Evolutionary conservation across 2,797 vertebrate species (phyloP).

Genomic region (Alectoris magna): DNA sequence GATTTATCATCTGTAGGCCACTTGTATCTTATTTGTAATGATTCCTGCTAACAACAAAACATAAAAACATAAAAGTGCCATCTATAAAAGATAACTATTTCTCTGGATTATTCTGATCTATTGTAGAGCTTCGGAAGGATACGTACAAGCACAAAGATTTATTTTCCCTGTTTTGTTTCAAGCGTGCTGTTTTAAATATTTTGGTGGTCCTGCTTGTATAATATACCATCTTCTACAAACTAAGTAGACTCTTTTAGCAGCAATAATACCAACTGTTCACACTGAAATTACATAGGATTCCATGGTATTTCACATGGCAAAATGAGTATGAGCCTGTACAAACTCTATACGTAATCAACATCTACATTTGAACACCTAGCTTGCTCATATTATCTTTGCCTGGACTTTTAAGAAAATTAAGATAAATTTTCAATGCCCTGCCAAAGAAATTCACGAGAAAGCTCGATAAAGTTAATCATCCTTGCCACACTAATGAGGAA

Average conservation of each 20-base stretch:
- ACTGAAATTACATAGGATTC: background rate
- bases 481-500: slow-evolving; percentile 39
- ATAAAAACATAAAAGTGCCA: background rate
- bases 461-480: slow-evolving; percentile 34
- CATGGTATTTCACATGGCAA: background rate
- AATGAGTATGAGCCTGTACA: background rate
- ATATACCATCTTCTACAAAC: background rate
- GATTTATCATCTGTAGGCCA: slow-evolving; percentile 62
- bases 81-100: slow-evolving; percentile 37
- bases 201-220: slow-evolving; percentile 17
- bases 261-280: background rate
- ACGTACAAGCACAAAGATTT: background rate
- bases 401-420: background rate
- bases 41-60: background rate
- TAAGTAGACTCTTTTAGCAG: background rate
- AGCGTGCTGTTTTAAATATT: background rate
- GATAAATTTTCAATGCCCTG: slow-evolving; percentile 15
- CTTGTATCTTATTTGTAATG: slow-evolving; percentile 59
- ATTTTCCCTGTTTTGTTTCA: slow-evolving; percentile 6
- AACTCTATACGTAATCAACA: background rate
- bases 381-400: background rate
- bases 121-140: slow-evolving; percentile 36
- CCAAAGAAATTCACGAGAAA: slow-evolving; percentile 19
- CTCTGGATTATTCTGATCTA: background rate
- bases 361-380: background rate